Evolutionary conservation across 2,888 invertebrate genomes (phyloP), one percentile per base, ranked within the genome.

Genomic region (Drosophila neutralis): DNA sequence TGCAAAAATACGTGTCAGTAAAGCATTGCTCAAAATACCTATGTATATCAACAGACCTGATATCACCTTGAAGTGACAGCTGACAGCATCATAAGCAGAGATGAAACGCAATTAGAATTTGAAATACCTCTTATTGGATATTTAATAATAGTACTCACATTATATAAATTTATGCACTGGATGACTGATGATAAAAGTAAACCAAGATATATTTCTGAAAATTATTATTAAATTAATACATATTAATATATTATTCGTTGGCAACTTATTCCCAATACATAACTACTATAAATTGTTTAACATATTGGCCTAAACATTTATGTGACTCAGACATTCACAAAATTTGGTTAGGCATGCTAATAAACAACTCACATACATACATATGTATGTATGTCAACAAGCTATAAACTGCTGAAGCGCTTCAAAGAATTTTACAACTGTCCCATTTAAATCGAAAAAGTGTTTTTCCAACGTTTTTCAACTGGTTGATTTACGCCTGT

Each of bases 1-100:
- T 69, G 73, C 62, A 54, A 51, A 69, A 71, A 21, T 70, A 80
- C 81, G 78, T 81, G 81, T 74, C 81, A 64, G 65, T 64, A 70
- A 77, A 52, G 70, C 54, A 51, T 21, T 45, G 33, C 21, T 40
- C 8, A 29, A 73, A 40, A 49, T 59, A 40, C 29, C 13, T 38
- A 10, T 29, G 29, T 7, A 7, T 21, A 53, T 35, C 35, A 51
- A 24, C 27, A 40, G 33, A 57, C 21, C 66, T 31, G 59, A 69
- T 40, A 15, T 54, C 67, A 54, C 64, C 48, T 56, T 10, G 35
- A 35, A 24, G 8, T 67, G 38, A 21, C 38, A 18, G 48, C n/a
- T 35, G 24, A 38, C 15, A 18, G 27, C 49, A 49, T 49, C 31
- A 49, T 15, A 15, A 24, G 31, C 21, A 42, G 5, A 31, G 11